Conservation (phyloP, 2,797 vertebrate genomes). For the Lepus oiostolus region DNA sequence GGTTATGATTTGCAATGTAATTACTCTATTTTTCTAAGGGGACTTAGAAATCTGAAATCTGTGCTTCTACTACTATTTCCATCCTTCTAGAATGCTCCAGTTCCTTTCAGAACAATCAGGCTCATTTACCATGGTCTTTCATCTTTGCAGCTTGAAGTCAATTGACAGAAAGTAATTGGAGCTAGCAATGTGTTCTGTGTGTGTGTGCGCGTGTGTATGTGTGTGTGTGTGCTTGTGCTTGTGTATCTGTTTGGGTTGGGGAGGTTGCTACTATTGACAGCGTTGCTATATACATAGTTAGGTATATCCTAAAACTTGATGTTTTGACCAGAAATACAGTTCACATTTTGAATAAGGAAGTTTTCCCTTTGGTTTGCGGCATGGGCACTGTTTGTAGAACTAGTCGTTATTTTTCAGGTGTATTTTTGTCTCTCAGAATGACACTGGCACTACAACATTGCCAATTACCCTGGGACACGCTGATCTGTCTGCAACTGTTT, state of each 20-base stretch:
- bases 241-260: constrained; percentile 33
- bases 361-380: constrained; percentile 73
- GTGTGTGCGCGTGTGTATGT: too few species aligned
- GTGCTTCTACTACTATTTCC: not conserved
- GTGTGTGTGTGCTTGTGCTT: too few species aligned
- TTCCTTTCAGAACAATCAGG: not conserved
- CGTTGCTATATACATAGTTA: not conserved
- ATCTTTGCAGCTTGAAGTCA: constrained; percentile 2
- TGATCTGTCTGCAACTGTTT: constrained; percentile 40
- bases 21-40: constrained; percentile 13
- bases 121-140: constrained; percentile 17
- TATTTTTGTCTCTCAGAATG: constrained; percentile 71
- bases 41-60: constrained; percentile 46
- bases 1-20: constrained; percentile 32
- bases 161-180: not conserved
- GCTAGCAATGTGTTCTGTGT: not conserved
- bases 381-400: constrained; percentile 55
- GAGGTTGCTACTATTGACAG: not conserved
- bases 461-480: constrained; percentile 50
- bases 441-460: constrained; percentile 44
- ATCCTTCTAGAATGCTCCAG: constrained; percentile 43
- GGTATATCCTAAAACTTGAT: not conserved
- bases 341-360: constrained; percentile 66
- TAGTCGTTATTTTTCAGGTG: constrained; percentile 57
- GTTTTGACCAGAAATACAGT: constrained; percentile 61